Percentiles rank a stretch among this genome's conserved stretches.
Evolutionary conservation across 2,797 vertebrate species (phyloP).

Genomic region (Epinephelus coioides): DNA sequence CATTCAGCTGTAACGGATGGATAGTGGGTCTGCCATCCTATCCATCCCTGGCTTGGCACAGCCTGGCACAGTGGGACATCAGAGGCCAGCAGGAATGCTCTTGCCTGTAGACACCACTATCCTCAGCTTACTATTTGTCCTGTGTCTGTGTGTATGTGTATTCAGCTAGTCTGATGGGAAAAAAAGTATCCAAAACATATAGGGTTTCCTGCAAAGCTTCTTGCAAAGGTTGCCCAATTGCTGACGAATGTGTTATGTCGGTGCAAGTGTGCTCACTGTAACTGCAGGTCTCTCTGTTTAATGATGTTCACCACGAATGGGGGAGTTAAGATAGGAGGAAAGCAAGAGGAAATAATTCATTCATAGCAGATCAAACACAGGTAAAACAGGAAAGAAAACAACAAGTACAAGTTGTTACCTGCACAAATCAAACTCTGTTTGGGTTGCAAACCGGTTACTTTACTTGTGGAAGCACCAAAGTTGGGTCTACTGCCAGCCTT

Average conservation of each 20-base stretch:
- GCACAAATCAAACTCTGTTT: background rate
- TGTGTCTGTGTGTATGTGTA: constrained; percentile 6
- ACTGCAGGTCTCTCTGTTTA: background rate
- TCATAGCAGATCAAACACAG: background rate
- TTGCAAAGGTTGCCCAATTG: background rate
- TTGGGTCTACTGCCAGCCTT: background rate
- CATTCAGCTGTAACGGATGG: constrained; percentile 67
- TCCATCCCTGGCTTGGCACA: constrained; percentile 66
- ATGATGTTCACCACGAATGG: background rate
- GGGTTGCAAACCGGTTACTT: background rate
- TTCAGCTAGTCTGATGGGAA: constrained; percentile 3
- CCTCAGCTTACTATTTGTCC: constrained; percentile 10
- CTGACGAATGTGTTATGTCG: background rate
- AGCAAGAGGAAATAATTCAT: background rate
- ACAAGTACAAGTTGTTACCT: background rate
- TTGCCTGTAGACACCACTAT: constrained; percentile 22
- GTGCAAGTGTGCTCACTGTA: background rate
- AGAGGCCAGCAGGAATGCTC: constrained; percentile 37
- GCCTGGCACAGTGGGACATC: constrained; percentile 40
- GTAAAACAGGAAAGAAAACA: background rate
- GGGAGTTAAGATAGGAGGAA: background rate
- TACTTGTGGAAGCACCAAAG: background rate
- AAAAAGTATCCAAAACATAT: background rate
- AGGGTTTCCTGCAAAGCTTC: background rate
- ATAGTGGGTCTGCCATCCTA: constrained; percentile 51